Percentiles rank a stretch among this genome's conserved stretches.
phyloP scores from a whole-genome alignment of 2,888 invertebrate genomes.

The Bibio marci region DNA sequence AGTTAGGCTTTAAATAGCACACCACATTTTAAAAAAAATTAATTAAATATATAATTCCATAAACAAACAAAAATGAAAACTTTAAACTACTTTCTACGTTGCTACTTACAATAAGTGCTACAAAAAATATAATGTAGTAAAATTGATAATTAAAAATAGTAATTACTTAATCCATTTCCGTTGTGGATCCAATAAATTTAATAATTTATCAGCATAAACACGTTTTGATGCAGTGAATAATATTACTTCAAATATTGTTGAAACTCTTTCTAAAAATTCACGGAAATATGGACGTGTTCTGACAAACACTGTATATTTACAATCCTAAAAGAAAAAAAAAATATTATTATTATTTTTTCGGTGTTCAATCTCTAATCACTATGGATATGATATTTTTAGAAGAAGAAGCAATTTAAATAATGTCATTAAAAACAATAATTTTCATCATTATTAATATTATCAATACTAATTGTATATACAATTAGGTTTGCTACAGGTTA shows the following conservation, averaged over 20 bases:
- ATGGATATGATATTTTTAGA: neutral
- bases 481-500: no score
- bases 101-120: no score
- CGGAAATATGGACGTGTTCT: conserved; percentile 80
- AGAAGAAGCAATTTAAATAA: neutral
- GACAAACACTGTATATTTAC: conserved; percentile 71
- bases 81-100: no score
- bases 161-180: conserved; percentile 54
- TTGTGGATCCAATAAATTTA: conserved; percentile 80
- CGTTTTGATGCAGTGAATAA: conserved; percentile 91
- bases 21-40: no score
- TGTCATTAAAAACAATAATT: neutral
- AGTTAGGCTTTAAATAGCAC: no score
- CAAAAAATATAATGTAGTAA: no score
- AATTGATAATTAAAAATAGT: neutral
- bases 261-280: conserved; percentile 80
- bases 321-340: conserved; percentile 43
- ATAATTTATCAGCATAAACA: conserved; percentile 83
- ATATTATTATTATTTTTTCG: no score
- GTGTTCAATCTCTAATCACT: no score
- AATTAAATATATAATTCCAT: neutral
- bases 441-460: no score
- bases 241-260: conserved; percentile 78
- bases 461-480: no score
- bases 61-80: no score